A percentile compares a stretch with the other conserved stretches of the same genome.
Evolutionary conservation across 2,797 vertebrate species (phyloP).

Genomic region (Enteromius paludinosus): DNA sequence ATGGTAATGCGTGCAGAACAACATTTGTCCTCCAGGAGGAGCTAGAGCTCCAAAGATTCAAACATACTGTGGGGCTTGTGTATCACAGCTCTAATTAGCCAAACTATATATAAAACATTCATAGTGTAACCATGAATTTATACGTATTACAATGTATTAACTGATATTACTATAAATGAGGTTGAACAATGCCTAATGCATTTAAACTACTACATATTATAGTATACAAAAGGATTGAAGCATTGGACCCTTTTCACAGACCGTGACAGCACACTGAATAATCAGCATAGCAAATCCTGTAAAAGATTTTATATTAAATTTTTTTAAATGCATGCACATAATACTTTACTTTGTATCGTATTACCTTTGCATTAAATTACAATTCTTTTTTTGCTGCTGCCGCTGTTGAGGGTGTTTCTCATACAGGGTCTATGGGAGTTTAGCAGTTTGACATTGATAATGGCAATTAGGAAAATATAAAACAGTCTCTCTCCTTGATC

Average conservation of each 20-base stretch:
- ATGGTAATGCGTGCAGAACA: background rate
- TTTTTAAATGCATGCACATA: background rate
- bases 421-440: background rate
- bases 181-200: background rate
- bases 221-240: background rate
- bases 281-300: no score
- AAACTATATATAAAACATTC: no score
- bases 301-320: no score
- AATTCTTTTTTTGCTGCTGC: no score
- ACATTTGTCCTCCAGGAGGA: conserved; percentile 42
- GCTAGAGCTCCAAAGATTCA: conserved; percentile 23
- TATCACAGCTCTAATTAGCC: background rate
- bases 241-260: no score
- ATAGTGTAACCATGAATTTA: no score
- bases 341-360: no score
- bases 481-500: no score
- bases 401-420: no score
- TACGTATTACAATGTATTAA: background rate
- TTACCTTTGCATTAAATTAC: no score
- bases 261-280: no score
- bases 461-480: no score
- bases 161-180: background rate
- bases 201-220: background rate
- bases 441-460: background rate
- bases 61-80: background rate